phyloP scores from a whole-genome alignment of 2,888 invertebrate genomes.

The Lycophotia porphyrea region DNA sequence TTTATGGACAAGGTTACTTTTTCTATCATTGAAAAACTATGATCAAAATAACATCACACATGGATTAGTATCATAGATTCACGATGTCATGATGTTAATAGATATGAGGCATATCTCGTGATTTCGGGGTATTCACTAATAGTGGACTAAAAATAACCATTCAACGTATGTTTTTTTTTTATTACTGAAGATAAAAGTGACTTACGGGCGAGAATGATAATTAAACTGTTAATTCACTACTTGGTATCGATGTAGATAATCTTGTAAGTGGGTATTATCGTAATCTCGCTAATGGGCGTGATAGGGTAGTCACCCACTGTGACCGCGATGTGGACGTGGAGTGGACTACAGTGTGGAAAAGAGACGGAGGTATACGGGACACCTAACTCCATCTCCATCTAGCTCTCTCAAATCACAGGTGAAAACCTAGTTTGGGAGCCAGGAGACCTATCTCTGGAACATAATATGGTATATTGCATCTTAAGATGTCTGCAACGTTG shows the following conservation, averaged over 20 bases:
- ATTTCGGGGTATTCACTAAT: neutral
- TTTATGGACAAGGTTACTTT: neutral
- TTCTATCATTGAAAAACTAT: neutral
- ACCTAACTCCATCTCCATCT: neutral
- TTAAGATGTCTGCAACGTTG: too few species aligned
- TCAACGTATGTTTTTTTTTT: slow-evolving; percentile 23
- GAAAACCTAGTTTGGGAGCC: too few species aligned
- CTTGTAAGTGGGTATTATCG: slow-evolving; percentile 24
- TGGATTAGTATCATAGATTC: neutral
- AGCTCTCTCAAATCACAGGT: too few species aligned
- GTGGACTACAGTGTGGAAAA: neutral
- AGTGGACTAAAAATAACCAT: slow-evolving; percentile 5
- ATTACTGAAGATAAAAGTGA: slow-evolving; percentile 1
- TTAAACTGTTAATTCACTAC: slow-evolving; percentile 14
- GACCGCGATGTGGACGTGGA: neutral
- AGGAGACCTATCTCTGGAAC: too few species aligned
- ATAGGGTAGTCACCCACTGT: slow-evolving; percentile 10
- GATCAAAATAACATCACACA: neutral
- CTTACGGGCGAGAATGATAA: neutral
- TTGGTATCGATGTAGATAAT: slow-evolving; percentile 36
- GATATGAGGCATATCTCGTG: neutral
- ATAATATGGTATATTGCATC: too few species aligned
- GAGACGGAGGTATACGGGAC: neutral
- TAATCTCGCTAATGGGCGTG: slow-evolving; percentile 17
- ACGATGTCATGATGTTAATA: neutral